These are phyloP conservation scores for Portevinia maculata DNA, from an alignment of 2,888 invertebrate genomes.

Conservation along the genomic window DNA sequence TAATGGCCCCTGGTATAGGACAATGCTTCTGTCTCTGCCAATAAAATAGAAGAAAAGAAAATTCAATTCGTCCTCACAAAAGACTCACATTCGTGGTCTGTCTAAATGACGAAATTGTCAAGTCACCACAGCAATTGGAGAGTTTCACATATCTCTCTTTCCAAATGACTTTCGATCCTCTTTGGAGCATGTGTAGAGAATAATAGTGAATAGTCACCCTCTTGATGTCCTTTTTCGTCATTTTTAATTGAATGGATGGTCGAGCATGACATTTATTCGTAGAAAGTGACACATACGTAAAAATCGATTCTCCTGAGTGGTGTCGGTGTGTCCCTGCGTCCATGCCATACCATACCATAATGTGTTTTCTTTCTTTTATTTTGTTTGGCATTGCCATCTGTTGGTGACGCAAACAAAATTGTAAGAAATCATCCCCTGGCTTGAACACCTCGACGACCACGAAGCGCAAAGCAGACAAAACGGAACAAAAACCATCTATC, in stretches of 20 bases:
- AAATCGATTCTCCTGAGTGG: constrained; percentile 48
- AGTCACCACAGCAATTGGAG: constrained; percentile 48
- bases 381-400: constrained; percentile 17
- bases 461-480: constrained; percentile 42
- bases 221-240: constrained; percentile 49
- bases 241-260: constrained; percentile 64
- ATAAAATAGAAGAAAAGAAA: constrained; percentile 27
- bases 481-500: constrained; percentile 53
- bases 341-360: constrained; percentile 1
- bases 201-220: constrained; percentile 13
- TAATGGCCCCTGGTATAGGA: constrained; percentile 9
- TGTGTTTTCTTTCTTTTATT: constrained; percentile 6
- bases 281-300: constrained; percentile 49
- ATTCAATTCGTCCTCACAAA: constrained; percentile 42
- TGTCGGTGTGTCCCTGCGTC: constrained; percentile 1
- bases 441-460: constrained; percentile 15
- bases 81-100: constrained; percentile 5
- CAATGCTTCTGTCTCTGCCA: constrained; percentile 20
- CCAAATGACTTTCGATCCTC: constrained; percentile 32
- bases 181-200: background rate
- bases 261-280: constrained; percentile 64
- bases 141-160: constrained; percentile 7
- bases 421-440: constrained; percentile 28
- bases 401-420: constrained; percentile 51
- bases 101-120: constrained; percentile 32